phyloP scores from a whole-genome alignment of 2,888 invertebrate species.

The Scaptomyza flava region DNA sequence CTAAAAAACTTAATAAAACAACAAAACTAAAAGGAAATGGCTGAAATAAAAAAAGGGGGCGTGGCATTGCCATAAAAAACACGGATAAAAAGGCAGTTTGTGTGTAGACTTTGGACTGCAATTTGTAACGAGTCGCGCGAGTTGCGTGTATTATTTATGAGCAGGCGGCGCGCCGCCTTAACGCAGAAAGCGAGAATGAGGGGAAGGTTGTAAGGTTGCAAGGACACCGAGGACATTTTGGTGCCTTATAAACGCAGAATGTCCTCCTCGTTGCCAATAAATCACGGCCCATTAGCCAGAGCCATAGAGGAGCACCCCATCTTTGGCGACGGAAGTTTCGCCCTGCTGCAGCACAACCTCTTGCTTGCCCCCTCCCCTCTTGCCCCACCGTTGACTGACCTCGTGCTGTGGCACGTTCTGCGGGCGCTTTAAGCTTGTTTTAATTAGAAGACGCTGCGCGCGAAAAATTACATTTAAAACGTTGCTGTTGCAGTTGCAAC shows the following conservation, averaged over 20 bases:
- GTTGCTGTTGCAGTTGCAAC: constrained; percentile 35
- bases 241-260: constrained; percentile 52
- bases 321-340: constrained; percentile 55
- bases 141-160: constrained; percentile 78
- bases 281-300: constrained; percentile 73
- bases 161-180: constrained; percentile 7
- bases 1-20: constrained; percentile 51
- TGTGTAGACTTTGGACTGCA: constrained; percentile 64
- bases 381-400: constrained; percentile 34
- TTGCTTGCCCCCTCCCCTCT: neutral
- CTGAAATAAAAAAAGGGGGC: constrained; percentile 40
- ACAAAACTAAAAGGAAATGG: constrained; percentile 20
- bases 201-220: constrained; percentile 1
- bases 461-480: constrained; percentile 79
- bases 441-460: constrained; percentile 77
- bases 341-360: neutral
- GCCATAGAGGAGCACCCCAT: constrained; percentile 10
- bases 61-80: constrained; percentile 14
- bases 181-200: neutral
- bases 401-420: constrained; percentile 61
- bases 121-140: constrained; percentile 72
- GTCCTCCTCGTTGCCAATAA: constrained; percentile 77
- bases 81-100: constrained; percentile 34
- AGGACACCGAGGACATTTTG: constrained; percentile 57
- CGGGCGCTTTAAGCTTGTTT: constrained; percentile 78